These are phyloP conservation scores for Rhabdomys dilectus DNA, from an alignment of 2,113 vertebrate species.

Conservation along the genomic window DNA sequence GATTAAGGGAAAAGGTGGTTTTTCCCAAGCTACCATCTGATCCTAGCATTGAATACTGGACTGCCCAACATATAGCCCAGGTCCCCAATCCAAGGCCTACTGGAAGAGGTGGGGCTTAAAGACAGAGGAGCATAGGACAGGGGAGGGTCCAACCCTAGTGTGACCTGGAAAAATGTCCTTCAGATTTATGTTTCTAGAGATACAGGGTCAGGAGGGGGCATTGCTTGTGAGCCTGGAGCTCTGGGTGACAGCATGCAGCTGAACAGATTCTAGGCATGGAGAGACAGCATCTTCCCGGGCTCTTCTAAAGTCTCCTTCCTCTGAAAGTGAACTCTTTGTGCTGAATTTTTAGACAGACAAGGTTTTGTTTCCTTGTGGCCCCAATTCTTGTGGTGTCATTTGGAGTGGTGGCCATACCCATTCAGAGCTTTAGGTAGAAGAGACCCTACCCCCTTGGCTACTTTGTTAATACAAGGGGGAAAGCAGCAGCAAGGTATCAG, in stretches of 20 bases:
- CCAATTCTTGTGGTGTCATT: background rate
- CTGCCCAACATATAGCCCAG: background rate
- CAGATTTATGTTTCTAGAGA: background rate
- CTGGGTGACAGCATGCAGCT: background rate
- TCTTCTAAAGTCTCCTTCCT: background rate
- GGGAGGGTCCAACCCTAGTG: background rate
- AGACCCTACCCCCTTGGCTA: background rate
- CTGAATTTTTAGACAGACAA: background rate
- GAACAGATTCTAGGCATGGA: background rate
- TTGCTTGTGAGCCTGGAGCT: background rate
- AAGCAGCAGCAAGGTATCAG: background rate
- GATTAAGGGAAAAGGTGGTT: background rate
- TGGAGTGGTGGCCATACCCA: background rate
- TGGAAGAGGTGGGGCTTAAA: background rate
- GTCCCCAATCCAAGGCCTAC: background rate
- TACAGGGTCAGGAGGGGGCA: rapidly evolving
- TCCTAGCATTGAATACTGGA: background rate
- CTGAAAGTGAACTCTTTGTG: background rate
- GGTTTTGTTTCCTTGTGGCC: background rate
- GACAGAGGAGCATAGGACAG: background rate
- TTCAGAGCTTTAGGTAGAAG: background rate
- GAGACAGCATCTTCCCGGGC: background rate
- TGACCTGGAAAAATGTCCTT: background rate
- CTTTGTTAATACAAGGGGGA: background rate
- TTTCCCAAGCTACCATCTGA: background rate